These are phyloP conservation scores for Darevskia mixta DNA, from an alignment of 2,797 vertebrate species.

Conservation along the genomic window DNA sequence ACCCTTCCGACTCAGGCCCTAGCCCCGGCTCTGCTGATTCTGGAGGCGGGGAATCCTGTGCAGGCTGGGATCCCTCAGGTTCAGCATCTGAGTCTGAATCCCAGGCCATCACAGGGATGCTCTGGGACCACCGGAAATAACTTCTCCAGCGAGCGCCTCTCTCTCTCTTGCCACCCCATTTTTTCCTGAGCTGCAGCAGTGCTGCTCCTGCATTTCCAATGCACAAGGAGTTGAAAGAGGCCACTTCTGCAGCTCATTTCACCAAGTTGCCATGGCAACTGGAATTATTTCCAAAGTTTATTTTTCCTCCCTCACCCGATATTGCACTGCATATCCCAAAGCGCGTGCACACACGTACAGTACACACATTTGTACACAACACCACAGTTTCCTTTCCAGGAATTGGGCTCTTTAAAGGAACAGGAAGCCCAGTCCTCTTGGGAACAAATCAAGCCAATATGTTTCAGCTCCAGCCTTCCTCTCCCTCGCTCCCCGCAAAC, in stretches of 20 bases:
- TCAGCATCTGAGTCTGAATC: too few species aligned
- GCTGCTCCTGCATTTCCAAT: conserved; percentile 39
- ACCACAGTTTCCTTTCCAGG: not conserved
- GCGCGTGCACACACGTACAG: not conserved
- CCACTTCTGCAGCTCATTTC: conserved; percentile 72
- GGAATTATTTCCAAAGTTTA: conserved; percentile 69
- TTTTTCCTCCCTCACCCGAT: conserved; percentile 37
- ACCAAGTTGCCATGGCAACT: conserved; percentile 72
- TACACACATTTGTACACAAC: not conserved
- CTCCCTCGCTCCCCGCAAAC: conserved; percentile 5
- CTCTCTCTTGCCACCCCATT: conserved; percentile 9
- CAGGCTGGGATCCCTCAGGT: too few species aligned
- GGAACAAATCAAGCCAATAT: accelerated
- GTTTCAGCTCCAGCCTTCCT: accelerated
- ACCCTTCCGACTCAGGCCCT: too few species aligned
- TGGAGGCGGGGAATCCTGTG: too few species aligned
- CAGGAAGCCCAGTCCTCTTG: not conserved
- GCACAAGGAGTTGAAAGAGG: conserved; percentile 63
- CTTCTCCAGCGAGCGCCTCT: not conserved
- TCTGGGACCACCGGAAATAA: not conserved
- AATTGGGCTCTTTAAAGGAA: conserved; percentile 21
- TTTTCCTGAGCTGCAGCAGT: conserved; percentile 10
- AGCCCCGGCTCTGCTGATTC: too few species aligned
- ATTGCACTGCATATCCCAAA: conserved; percentile 35
- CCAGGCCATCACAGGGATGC: too few species aligned